Evolutionary conservation across 2,888 invertebrate species (phyloP), one percentile per base, ranked within the genome.

Genomic region (Mycalesis mineus): DNA sequence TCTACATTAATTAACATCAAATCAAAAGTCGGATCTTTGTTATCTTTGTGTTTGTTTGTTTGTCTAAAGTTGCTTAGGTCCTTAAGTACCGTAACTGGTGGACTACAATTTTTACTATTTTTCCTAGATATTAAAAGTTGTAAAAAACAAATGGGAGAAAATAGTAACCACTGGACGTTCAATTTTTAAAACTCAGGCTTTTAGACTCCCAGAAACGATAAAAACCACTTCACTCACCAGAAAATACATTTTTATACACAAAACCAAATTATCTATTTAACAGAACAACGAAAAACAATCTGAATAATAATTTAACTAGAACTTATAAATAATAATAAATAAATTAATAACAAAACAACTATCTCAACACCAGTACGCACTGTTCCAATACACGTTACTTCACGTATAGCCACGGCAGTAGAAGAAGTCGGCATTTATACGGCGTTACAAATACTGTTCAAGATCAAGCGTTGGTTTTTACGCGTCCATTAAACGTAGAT

Each of bases 391-490:
- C 53, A 40, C 58, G 9, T 44, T 17, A 29, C 55, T 36, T 57
- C n/a, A n/a, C n/a, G n/a, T n/a, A 51, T 55, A 56, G 44, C 52
- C 31, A 8, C 31, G 28, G 14, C 36, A 22, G n/a, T 42, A 42
- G 31, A 15, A 44, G 44, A 48, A 17, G 29, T 29, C 36, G 48
- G 44, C 64, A 61, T 67, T 65, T 67, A 67, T 65, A 67, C 52
- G 31, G 22, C 31, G 14, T 11, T 53, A 54, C 14, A 29, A 50
- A 54, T 52, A 39, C 17, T 39, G 49, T 58, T 58, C 58, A 57
- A 61, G 55, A 53, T 36, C 57, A 42, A 40, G 51, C 33, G 42
- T 22, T 31, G 58, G 61, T 57, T 63, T 63, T 65, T 63, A 65
- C 63, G 60, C 55, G 53, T 55, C 58, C 61, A 58, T 60, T 58